Evolutionary conservation across 2,888 invertebrate species (phyloP).

Genomic region (Cheilosia vulpina): DNA sequence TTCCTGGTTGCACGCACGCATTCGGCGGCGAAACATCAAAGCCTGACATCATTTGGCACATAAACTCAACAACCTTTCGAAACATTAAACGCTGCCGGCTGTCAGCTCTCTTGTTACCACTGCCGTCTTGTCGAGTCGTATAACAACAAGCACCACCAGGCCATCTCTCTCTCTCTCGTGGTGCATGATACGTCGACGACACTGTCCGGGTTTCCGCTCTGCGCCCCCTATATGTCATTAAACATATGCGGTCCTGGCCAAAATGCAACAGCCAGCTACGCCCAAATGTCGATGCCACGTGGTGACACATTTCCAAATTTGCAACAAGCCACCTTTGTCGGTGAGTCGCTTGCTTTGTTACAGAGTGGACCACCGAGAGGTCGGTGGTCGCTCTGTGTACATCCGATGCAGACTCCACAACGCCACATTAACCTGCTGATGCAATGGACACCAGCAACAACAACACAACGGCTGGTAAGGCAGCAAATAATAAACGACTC

Average conservation of each 20-base stretch:
- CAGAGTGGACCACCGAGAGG: constrained; percentile 64
- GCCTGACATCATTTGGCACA: constrained; percentile 78
- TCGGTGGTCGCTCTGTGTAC: constrained; percentile 32
- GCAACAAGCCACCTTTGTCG: constrained; percentile 72
- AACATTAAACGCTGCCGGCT: constrained; percentile 82
- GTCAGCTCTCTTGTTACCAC: constrained; percentile 78
- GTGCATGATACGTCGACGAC: constrained; percentile 63
- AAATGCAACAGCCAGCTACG: constrained; percentile 60
- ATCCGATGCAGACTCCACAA: constrained; percentile 32
- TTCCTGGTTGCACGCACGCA: constrained; percentile 37
- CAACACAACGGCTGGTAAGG: constrained; percentile 25
- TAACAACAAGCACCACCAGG: constrained; percentile 30
- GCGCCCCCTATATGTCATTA: constrained; percentile 71
- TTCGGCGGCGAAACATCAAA: constrained; percentile 69
- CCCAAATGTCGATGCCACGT: constrained; percentile 73
- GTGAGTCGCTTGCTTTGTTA: constrained; percentile 24
- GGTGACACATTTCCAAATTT: constrained; percentile 74
- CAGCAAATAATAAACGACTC: constrained; percentile 72
- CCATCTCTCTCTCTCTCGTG: constrained; percentile 54
- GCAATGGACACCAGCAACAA: neutral
- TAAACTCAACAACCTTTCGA: constrained; percentile 77
- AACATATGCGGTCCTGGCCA: constrained; percentile 54
- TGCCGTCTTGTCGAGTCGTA: constrained; percentile 59
- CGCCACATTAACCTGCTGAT: constrained; percentile 40
- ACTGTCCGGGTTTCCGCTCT: constrained; percentile 76